Conservation (phyloP, 2,113 vertebrate species). For the Microcebus ravelobensis region DNA sequence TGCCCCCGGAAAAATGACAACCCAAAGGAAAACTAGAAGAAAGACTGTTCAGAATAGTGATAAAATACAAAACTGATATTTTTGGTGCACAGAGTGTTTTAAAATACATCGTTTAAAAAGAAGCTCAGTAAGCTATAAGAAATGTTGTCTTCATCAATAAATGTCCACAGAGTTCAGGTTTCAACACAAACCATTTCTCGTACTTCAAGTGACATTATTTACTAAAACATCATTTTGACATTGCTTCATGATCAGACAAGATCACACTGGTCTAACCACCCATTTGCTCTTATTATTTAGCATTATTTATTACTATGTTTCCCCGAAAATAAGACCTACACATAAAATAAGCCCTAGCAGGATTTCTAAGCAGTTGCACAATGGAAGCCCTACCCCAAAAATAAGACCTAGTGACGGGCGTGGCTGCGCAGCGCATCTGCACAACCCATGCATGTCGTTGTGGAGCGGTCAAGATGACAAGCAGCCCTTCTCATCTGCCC, state of each 20-base stretch:
- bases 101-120: background rate
- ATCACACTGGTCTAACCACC: background rate
- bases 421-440: no score
- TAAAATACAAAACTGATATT: background rate
- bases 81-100: background rate
- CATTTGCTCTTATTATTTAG: background rate
- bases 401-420: no score
- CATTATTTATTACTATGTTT: background rate
- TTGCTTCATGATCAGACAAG: background rate
- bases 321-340: no score
- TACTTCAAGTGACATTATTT: background rate
- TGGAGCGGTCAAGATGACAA: no score
- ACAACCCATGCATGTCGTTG: no score
- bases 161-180: background rate
- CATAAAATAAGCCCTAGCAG: no score
- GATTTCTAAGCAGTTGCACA: no score
- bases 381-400: no score
- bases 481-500: no score
- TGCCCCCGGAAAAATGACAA: constrained; percentile 79
- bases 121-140: background rate
- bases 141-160: background rate
- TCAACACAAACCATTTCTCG: background rate
- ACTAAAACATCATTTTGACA: background rate
- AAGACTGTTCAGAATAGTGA: constrained; percentile 24
- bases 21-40: constrained; percentile 70